Evolutionary conservation across 2,888 invertebrate species (phyloP), one percentile per base, ranked within the genome.

Genomic region (Mythimna loreyi): DNA sequence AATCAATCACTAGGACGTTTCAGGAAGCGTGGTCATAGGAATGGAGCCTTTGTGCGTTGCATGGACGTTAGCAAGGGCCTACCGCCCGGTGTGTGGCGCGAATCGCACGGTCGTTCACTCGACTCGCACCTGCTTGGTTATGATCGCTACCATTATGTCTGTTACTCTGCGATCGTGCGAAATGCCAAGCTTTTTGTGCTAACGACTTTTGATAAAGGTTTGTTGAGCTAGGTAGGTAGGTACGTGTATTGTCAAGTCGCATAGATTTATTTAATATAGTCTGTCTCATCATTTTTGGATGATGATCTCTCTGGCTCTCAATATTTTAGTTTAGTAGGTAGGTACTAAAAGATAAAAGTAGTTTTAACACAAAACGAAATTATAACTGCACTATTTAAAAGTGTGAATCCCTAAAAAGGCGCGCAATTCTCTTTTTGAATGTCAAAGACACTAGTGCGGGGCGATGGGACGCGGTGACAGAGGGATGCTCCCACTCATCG

Each of bases 91-190:
- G 89, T 86, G 92, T 92, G 91, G 86, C 89, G 87, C 91, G 86
- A 92, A 92, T 93, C 88, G 90, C 80, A 83, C 89, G 92, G 91
- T 90, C 92, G 85, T 92, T 93, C 92, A 91, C 92, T 88, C 82
- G 16, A n/a, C 28, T 52, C n/a, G 63, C 76, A 80, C 81, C 78
- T 76, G 81, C 45, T 21, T 57, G 62, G 67, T 60, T 80, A 77
- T 69, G 84, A 78, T 74, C 67, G 71, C 50, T 47, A 36, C 64
- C 71, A 79, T 81, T 85, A 81, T 75, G 47, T 73, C 80, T 76
- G 58, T 78, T 72, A 72, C 66, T 74, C 65, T 57, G 74, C 56
- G 56, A 64, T 74, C 67, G 72, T 70, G 72, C 49, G 78, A 65
- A 67, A 71, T 50, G 53, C 64, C 16, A 53, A 50, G 56, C 23